phyloP scores from a whole-genome alignment of 37 sponge, comb jelly and placozoan genomes.

The Haliclona indistincta region DNA sequence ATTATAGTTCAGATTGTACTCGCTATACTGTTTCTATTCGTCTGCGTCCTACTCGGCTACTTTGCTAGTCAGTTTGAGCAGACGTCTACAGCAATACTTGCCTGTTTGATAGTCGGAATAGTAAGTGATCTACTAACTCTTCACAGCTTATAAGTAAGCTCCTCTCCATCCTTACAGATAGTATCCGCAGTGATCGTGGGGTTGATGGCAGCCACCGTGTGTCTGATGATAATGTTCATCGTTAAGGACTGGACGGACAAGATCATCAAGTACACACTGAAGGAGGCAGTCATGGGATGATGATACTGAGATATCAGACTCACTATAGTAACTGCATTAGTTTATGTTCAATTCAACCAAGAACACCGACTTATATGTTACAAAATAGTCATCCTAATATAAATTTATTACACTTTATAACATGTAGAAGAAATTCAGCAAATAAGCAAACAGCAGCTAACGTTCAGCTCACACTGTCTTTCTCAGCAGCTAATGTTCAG shows the following conservation, averaged over 20 bases:
- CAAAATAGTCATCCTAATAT: no score
- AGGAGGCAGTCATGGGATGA: conserved; percentile 34
- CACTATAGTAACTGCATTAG: no score
- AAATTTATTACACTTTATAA: no score
- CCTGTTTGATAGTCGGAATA: not conserved
- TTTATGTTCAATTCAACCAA: no score
- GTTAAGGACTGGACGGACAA: conserved; percentile 38
- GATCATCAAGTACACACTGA: conserved; percentile 40
- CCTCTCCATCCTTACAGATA: conserved; percentile 9
- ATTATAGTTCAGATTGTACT: not conserved
- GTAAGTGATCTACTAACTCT: not conserved
- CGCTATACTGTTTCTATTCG: not conserved
- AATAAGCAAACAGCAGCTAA: not conserved
- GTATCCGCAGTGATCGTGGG: not conserved
- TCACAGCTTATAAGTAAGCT: not conserved
- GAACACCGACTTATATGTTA: no score
- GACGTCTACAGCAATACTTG: not conserved
- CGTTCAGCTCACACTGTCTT: not conserved
- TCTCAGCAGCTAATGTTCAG: no score
- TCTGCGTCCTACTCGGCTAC: not conserved
- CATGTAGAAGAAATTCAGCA: not conserved
- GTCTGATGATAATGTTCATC: conserved; percentile 25
- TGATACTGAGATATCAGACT: no score
- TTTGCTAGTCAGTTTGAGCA: not conserved
- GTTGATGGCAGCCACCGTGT: not conserved